Evolutionary conservation across 2,888 invertebrate genomes (phyloP).

Genomic region (Notodonta ziczac): DNA sequence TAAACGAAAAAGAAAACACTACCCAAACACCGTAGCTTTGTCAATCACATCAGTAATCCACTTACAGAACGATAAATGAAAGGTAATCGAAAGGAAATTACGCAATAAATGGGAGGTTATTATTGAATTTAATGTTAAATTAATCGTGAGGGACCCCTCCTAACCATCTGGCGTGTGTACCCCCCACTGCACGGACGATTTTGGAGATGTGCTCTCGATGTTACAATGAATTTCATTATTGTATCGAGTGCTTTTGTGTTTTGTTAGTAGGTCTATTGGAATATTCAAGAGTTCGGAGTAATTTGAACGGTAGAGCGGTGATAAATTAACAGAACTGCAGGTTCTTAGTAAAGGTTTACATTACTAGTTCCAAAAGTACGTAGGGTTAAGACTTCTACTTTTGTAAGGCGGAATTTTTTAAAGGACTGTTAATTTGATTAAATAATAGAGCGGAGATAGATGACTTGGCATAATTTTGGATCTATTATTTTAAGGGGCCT

Average conservation of each 20-base stretch:
- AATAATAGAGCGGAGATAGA: too few relatives aligned
- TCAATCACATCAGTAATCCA: conserved; percentile 64
- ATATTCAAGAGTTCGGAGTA: background rate
- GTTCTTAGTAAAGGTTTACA: too few relatives aligned
- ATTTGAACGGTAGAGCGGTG: background rate
- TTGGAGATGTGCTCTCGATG: conserved; percentile 46
- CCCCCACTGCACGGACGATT: conserved; percentile 44
- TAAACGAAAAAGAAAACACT: background rate
- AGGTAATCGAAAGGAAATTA: conserved; percentile 83
- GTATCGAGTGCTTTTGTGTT: conserved; percentile 50
- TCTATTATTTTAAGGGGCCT: too few relatives aligned
- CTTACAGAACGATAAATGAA: conserved; percentile 81
- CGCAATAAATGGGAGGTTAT: conserved; percentile 83
- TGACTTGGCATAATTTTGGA: too few relatives aligned
- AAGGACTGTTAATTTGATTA: background rate
- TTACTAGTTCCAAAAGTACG: too few relatives aligned
- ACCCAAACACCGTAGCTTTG: background rate
- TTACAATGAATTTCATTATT: conserved; percentile 54
- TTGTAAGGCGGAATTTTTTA: too few relatives aligned
- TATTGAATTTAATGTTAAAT: conserved; percentile 85
- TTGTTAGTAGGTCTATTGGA: conserved; percentile 12
- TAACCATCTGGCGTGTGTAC: conserved; percentile 75
- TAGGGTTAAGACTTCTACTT: too few relatives aligned
- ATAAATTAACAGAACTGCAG: background rate
- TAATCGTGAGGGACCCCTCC: conserved; percentile 69